These are phyloP conservation scores for Amphibalanus amphitrite DNA, from an alignment of 1,140 invertebrate genomes.

Conservation along the genomic window DNA sequence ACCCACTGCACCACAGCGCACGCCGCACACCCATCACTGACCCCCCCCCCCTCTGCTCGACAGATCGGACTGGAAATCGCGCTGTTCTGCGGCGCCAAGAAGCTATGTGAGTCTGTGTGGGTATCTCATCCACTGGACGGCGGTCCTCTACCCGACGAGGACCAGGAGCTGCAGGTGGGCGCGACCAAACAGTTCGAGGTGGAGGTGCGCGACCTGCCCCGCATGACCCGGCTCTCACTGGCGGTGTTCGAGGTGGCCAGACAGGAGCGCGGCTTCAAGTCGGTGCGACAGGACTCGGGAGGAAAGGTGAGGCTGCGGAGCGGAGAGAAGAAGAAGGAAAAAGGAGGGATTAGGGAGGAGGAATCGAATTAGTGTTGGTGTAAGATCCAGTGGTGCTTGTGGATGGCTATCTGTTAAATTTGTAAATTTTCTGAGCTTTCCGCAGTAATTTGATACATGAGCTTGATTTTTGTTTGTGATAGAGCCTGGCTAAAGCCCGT, in stretches of 20 bases:
- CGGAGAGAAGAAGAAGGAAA: too few species aligned
- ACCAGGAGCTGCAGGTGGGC: conserved; percentile 34
- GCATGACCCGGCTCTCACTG: conserved; percentile 73
- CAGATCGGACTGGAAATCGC: not conserved
- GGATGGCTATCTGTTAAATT: too few species aligned
- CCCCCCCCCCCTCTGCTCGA: not conserved
- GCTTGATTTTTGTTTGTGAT: too few species aligned
- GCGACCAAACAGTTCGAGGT: conserved; percentile 52
- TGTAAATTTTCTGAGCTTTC: too few species aligned
- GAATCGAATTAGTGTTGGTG: too few species aligned
- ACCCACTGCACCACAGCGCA: too few species aligned
- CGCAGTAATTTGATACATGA: too few species aligned
- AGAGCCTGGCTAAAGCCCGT: too few species aligned
- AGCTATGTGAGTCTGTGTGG: not conserved
- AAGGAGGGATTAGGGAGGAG: too few species aligned
- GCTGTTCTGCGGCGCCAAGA: not conserved
- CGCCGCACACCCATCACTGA: too few species aligned
- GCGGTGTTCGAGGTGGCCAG: conserved; percentile 64
- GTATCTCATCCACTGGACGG: conserved; percentile 7
- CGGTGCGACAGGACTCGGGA: conserved; percentile 12
- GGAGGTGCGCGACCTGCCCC: conserved; percentile 57
- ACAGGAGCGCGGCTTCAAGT: conserved; percentile 35
- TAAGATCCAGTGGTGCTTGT: too few species aligned
- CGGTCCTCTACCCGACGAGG: conserved; percentile 36
- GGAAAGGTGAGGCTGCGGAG: conserved; percentile 27